A percentile compares a stretch with the other conserved stretches of the same genome.
phyloP scores from a whole-genome alignment of 2,888 invertebrate genomes.

The Heliconius hortense region DNA sequence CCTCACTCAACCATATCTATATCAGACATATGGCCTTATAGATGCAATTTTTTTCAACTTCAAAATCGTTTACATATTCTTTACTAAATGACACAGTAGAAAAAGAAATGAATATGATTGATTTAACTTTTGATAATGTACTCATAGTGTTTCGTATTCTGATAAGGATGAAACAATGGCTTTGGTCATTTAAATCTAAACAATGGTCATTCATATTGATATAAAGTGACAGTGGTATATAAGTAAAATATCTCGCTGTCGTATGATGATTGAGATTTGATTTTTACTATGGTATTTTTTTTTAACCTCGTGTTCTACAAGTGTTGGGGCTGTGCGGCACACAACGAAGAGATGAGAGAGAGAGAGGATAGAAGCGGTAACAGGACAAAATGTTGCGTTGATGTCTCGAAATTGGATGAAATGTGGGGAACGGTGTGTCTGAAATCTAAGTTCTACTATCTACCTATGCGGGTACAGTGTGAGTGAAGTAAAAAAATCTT shows the following conservation, averaged over 20 bases:
- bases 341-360: no score
- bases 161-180: slow-evolving; percentile 9
- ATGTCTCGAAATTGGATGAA: no score
- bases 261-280: not conserved
- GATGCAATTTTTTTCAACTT: not conserved
- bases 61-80: not conserved
- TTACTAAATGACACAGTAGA: not conserved
- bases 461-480: no score
- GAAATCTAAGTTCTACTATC: no score
- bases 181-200: slow-evolving; percentile 23
- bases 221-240: not conserved
- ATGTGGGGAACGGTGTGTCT: no score
- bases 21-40: not conserved
- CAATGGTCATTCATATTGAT: slow-evolving; percentile 1
- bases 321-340: no score
- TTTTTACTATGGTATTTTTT: not conserved
- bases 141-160: not conserved
- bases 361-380: no score
- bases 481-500: no score
- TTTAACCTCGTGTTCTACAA: no score
- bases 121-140: not conserved
- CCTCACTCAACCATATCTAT: not conserved
- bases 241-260: slow-evolving; percentile 19
- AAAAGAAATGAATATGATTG: not conserved
- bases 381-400: no score